phyloP scores from a whole-genome alignment of 2,888 invertebrate species.

The Epistrophe grossulariae region DNA sequence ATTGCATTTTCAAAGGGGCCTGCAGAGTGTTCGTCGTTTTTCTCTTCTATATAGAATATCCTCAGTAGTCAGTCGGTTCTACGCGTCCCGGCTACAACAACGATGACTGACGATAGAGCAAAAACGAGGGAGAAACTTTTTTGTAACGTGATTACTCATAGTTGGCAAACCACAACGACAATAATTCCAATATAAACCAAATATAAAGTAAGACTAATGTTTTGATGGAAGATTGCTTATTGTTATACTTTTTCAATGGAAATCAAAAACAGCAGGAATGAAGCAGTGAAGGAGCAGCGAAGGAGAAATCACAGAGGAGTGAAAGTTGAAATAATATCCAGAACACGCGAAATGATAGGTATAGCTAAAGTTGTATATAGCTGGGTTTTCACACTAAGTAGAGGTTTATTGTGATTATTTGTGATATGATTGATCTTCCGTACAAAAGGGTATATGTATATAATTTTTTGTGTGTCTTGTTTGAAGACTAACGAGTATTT shows the following conservation, averaged over 20 bases:
- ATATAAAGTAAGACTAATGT: conserved; percentile 50
- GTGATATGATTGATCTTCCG: conserved; percentile 22
- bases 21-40: neutral
- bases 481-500: conserved; percentile 20
- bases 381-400: neutral
- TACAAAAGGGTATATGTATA: neutral
- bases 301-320: neutral
- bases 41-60: neutral
- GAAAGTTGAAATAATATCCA: conserved; percentile 39
- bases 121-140: conserved; percentile 19
- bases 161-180: conserved; percentile 59
- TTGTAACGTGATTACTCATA: conserved; percentile 64
- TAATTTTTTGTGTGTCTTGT: neutral
- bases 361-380: too few species aligned
- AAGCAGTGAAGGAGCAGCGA: too few species aligned
- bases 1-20: conserved; percentile 56
- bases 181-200: conserved; percentile 44
- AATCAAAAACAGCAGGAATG: neutral
- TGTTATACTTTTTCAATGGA: conserved; percentile 8
- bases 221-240: conserved; percentile 27
- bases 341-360: conserved; percentile 50
- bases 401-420: conserved; percentile 23
- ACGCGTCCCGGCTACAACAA: too few species aligned
- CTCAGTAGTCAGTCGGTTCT: neutral
- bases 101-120: neutral